phyloP scores from a whole-genome alignment of 2,888 invertebrate genomes.

The Drosophila antonietae region DNA sequence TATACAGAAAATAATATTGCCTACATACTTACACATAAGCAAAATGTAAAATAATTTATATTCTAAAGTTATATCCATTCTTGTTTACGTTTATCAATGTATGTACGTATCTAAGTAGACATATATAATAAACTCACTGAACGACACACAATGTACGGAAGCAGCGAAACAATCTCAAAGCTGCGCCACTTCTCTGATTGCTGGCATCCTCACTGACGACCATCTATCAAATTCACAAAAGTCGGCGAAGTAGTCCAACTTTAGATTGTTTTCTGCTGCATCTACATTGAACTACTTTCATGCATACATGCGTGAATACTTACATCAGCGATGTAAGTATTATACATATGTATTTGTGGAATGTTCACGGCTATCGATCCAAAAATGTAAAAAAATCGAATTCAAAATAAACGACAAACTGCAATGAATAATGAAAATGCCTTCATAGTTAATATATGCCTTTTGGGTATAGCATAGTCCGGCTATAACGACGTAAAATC shows the following conservation, averaged over 20 bases:
- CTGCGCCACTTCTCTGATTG: constrained; percentile 33
- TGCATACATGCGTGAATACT: neutral
- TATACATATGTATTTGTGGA: constrained; percentile 1
- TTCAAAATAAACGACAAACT: constrained; percentile 49
- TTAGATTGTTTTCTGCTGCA: constrained; percentile 1
- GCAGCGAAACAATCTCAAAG: constrained; percentile 6
- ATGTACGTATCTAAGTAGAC: constrained; percentile 19
- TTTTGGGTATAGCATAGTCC: no score
- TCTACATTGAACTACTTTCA: neutral
- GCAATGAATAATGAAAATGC: constrained; percentile 7
- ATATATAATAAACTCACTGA: constrained; percentile 24
- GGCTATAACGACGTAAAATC: no score
- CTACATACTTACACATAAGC: constrained; percentile 38
- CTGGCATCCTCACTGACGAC: constrained; percentile 64
- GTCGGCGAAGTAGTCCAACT: constrained; percentile 24
- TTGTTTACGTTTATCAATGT: constrained; percentile 13
- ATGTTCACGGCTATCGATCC: constrained; percentile 28
- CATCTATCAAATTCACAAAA: constrained; percentile 27
- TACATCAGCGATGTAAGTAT: neutral
- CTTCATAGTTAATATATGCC: neutral
- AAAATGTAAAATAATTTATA: constrained; percentile 44
- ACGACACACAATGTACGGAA: constrained; percentile 3
- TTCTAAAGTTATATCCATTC: constrained; percentile 31
- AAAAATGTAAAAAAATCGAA: constrained; percentile 47
- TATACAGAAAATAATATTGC: constrained; percentile 22